A percentile compares a stretch with the other conserved stretches of the same genome.
These are phyloP conservation scores for Philypnodon macrostomus DNA, from an alignment of 2,797 vertebrate species.

Conservation along the genomic window DNA sequence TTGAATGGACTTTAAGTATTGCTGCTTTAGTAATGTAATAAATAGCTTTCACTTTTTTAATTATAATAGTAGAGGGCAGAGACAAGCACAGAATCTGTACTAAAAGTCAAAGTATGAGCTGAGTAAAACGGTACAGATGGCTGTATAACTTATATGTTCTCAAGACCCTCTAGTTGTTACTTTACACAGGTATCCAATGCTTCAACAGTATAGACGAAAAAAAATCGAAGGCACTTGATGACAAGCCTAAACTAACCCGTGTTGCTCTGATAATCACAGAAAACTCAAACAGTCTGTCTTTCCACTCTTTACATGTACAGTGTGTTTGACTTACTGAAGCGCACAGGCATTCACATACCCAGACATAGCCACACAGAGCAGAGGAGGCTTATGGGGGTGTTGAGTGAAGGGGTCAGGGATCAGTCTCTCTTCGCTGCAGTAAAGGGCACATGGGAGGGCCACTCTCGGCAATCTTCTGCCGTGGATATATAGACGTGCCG, in stretches of 20 bases:
- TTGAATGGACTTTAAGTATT: slow-evolving; percentile 17
- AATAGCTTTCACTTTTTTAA: too few relatives aligned
- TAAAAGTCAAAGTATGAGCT: too few relatives aligned
- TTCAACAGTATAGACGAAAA: neutral
- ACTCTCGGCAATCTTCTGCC: slow-evolving; percentile 31
- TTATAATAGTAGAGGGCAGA: neutral
- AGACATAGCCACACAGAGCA: slow-evolving; percentile 26
- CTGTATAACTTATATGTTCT: too few relatives aligned
- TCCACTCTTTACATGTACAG: slow-evolving; percentile 18
- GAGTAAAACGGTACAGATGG: too few relatives aligned
- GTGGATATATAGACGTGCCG: slow-evolving; percentile 15
- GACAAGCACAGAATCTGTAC: too few relatives aligned
- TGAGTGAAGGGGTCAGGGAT: slow-evolving; percentile 63
- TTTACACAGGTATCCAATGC: neutral
- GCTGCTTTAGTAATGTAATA: too few relatives aligned
- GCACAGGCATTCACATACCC: slow-evolving; percentile 24
- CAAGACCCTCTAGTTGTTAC: too few relatives aligned
- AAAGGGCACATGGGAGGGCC: slow-evolving; percentile 49
- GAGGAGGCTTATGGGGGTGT: slow-evolving; percentile 45
- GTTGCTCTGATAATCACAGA: slow-evolving; percentile 28
- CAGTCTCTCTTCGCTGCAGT: slow-evolving; percentile 52
- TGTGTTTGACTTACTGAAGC: slow-evolving; percentile 25
- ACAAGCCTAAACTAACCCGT: slow-evolving; percentile 21
- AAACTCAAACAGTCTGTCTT: slow-evolving; percentile 22
- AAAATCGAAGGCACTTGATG: too few relatives aligned